phyloP scores from a whole-genome alignment of 2,113 vertebrate species.

The Microcebus jonahi region DNA sequence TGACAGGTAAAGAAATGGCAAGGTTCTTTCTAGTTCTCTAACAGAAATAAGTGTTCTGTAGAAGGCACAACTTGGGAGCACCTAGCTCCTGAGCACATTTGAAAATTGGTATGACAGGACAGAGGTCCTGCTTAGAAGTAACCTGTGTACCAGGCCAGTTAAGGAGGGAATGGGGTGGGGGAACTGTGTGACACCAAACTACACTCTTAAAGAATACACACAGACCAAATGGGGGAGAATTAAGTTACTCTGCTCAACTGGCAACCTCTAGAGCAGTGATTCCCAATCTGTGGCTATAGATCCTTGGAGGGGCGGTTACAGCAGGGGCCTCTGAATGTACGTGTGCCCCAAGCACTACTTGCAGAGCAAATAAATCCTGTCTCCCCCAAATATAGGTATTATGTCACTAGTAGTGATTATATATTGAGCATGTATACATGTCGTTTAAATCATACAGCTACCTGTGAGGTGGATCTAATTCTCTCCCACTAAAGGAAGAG shows the following conservation, averaged over 20 bases:
- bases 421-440: neutral
- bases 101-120: neutral
- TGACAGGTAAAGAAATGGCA: neutral
- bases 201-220: neutral
- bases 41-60: neutral
- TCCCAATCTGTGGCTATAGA: neutral
- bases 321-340: neutral
- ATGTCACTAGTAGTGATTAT: neutral
- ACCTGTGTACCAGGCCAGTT: neutral
- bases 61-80: neutral
- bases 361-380: neutral
- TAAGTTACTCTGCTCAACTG: neutral
- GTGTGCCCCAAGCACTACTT: neutral
- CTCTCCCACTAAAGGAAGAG: neutral
- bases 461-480: neutral
- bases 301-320: neutral
- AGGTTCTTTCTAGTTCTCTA: neutral
- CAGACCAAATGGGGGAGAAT: neutral
- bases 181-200: too few relatives aligned
- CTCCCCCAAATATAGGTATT: neutral
- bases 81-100: neutral
- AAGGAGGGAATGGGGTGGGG: neutral
- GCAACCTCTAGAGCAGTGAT: neutral
- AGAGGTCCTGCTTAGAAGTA: neutral
- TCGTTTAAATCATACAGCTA: neutral